These are phyloP conservation scores for Petrocephalus sullivani DNA, from an alignment of 2,797 vertebrate species.

Conservation along the genomic window DNA sequence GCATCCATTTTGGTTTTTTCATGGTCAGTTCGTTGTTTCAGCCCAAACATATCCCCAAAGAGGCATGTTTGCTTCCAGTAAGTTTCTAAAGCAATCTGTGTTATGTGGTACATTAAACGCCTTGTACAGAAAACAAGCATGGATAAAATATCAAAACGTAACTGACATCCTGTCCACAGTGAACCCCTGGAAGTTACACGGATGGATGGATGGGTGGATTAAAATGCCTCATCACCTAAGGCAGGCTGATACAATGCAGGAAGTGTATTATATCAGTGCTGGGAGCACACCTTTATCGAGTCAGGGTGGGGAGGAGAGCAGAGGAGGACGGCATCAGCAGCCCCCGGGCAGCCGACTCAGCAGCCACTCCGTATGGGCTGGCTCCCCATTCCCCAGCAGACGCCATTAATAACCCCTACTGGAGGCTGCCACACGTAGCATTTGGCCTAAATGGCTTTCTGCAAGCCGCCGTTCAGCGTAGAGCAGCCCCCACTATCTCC, in stretches of 20 bases:
- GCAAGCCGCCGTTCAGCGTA: constrained; percentile 18
- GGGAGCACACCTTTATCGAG: neutral
- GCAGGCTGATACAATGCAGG: neutral
- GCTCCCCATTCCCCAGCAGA: neutral
- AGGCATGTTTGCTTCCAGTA: neutral
- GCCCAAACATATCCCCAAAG: neutral
- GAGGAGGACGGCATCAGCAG: neutral
- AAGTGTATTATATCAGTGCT: neutral
- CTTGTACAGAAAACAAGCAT: neutral
- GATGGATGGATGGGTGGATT: neutral
- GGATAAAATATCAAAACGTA: neutral
- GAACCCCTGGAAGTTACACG: neutral
- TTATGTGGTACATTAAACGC: neutral
- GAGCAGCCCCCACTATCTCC: neutral
- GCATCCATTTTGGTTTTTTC: neutral
- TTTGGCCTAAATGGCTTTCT: constrained; percentile 34
- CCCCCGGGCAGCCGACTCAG: neutral
- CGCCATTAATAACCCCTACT: constrained; percentile 35
- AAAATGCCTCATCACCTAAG: neutral
- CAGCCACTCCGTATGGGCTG: neutral
- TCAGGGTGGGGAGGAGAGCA: neutral
- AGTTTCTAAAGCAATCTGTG: neutral
- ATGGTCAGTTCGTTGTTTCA: neutral
- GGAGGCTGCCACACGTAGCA: constrained; percentile 28
- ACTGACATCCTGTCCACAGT: neutral